Evolutionary conservation across 2,888 invertebrate species (phyloP).

Genomic region (Eulithis prunata): DNA sequence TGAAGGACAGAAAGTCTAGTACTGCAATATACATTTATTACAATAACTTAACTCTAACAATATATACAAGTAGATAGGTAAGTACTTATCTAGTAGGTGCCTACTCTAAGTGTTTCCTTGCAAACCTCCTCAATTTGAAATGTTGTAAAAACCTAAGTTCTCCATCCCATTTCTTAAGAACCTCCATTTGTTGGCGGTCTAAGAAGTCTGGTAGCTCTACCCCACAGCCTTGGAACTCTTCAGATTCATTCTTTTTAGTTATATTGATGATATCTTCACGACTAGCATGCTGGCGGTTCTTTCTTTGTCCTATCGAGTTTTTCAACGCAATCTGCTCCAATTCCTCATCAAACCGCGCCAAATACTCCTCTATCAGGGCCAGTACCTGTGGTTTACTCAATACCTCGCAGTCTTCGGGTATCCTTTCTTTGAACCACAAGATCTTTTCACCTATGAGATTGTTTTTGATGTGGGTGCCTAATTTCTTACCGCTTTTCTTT

Average conservation of each 20-base stretch:
- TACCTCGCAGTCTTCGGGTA: conserved; percentile 80
- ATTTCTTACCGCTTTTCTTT: conserved; percentile 85
- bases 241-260: conserved; percentile 88
- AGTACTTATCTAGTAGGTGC: not conserved
- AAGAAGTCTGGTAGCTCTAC: conserved; percentile 91
- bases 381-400: conserved; percentile 86
- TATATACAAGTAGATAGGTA: no score
- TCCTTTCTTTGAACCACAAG: conserved; percentile 89
- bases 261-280: conserved; percentile 91
- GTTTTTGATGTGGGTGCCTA: conserved; percentile 88
- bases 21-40: no score
- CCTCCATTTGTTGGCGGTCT: conserved; percentile 83
- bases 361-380: conserved; percentile 83
- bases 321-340: conserved; percentile 91
- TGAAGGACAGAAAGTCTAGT: no score
- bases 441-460: conserved; percentile 91
- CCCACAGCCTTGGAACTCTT: conserved; percentile 91
- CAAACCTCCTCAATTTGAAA: conserved; percentile 86
- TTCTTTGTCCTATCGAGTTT: conserved; percentile 90
- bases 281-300: conserved; percentile 90
- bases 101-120: conserved; percentile 68
- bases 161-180: conserved; percentile 87
- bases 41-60: no score
- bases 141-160: conserved; percentile 87
- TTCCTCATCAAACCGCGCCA: conserved; percentile 88